A percentile compares a stretch with the other conserved stretches of the same genome.
phyloP scores from a whole-genome alignment of 2,888 invertebrate genomes.

The Nymphalis c-album region DNA sequence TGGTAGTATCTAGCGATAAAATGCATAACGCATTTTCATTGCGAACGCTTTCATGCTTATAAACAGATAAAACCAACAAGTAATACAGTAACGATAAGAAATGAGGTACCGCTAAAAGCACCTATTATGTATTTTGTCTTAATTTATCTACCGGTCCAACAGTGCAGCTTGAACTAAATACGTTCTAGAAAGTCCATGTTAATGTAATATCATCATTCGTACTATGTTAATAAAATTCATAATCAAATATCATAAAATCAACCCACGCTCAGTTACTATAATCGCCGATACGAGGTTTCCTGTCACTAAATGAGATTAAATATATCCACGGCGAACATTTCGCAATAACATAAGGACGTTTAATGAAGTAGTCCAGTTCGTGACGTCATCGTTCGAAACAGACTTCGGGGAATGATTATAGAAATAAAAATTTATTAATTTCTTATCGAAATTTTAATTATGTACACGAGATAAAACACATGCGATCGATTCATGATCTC shows the following conservation, averaged over 20 bases:
- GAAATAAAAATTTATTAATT: constrained; percentile 4
- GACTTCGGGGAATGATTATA: constrained; percentile 26
- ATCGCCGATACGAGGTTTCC: constrained; percentile 62
- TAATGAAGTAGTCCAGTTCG: constrained; percentile 52
- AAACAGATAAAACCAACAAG: constrained; percentile 33
- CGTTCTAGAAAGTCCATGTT: constrained; percentile 23
- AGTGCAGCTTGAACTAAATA: constrained; percentile 36
- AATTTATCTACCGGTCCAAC: constrained; percentile 44
- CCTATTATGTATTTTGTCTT: constrained; percentile 48
- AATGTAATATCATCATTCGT: constrained; percentile 39
- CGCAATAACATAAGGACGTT: constrained; percentile 64
- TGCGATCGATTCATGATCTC: constrained; percentile 7
- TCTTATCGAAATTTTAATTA: constrained; percentile 29
- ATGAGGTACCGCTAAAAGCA: constrained; percentile 45
- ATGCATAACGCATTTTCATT: constrained; percentile 24
- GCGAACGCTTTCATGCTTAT: constrained; percentile 33
- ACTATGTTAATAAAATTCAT: constrained; percentile 34
- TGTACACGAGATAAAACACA: constrained; percentile 7
- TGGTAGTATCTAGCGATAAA: not conserved
- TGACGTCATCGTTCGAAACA: constrained; percentile 42
- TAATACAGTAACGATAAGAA: constrained; percentile 41
- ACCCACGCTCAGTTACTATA: constrained; percentile 51
- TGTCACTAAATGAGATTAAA: constrained; percentile 75
- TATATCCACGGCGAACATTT: constrained; percentile 55
- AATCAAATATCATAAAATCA: constrained; percentile 34